Percentiles rank a stretch among this genome's conserved stretches.
These are phyloP conservation scores for Phortica variegata DNA, from an alignment of 1,140 invertebrate species.

Conservation along the genomic window DNA sequence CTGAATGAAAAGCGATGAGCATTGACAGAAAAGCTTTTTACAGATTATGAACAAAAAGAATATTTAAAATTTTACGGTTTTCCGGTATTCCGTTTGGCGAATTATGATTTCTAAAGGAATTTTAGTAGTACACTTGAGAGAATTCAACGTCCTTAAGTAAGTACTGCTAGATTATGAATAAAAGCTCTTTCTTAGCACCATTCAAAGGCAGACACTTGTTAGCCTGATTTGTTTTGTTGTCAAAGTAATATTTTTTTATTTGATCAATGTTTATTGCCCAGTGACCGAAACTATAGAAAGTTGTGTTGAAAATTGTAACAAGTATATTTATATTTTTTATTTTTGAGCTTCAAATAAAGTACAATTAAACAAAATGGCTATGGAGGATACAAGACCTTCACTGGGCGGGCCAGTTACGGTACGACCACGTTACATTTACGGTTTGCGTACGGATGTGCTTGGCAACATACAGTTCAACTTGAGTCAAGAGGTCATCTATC, in stretches of 20 bases:
- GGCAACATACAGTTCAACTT: constrained; percentile 65
- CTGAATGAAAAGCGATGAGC: too few species aligned
- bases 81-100: neutral
- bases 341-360: neutral
- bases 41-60: neutral
- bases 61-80: neutral
- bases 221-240: neutral
- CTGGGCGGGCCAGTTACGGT: constrained; percentile 33
- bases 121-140: neutral
- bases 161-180: neutral
- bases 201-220: neutral
- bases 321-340: neutral
- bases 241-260: neutral
- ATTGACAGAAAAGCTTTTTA: neutral
- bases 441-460: constrained; percentile 62
- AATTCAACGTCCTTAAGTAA: neutral
- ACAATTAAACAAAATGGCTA: constrained; percentile 18
- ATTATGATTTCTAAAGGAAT: neutral
- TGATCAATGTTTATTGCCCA: neutral
- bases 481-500: constrained; percentile 66
- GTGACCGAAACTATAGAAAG: neutral
- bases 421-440: constrained; percentile 62
- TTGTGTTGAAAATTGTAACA: neutral
- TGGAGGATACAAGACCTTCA: constrained; percentile 19
- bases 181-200: neutral